Evolutionary conservation across 2,888 invertebrate genomes (phyloP).

Genomic region (Minunthozetes semirufus): DNA sequence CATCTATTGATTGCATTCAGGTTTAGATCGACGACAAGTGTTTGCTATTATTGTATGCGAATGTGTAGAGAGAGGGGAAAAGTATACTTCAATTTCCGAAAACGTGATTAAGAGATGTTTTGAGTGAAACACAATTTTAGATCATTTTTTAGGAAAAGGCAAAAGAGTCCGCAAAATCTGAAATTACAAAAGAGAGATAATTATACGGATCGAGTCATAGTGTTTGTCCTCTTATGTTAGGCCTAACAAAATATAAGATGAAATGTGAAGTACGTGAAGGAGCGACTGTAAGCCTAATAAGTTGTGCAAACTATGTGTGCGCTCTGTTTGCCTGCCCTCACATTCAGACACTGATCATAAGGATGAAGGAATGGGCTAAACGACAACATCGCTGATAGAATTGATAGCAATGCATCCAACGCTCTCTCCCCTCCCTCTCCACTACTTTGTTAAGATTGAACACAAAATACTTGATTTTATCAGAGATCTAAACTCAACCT

Average conservation of each 20-base stretch:
- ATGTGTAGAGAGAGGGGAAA: neutral
- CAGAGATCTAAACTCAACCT: constrained; percentile 12
- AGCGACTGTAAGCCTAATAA: constrained; percentile 25
- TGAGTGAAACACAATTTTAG: neutral
- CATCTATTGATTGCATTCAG: neutral
- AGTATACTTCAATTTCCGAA: constrained; percentile 29
- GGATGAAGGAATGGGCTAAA: constrained; percentile 9
- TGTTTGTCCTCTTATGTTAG: neutral
- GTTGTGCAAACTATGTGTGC: constrained; percentile 22
- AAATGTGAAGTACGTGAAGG: constrained; percentile 20
- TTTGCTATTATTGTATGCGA: constrained; percentile 17
- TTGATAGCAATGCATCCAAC: neutral
- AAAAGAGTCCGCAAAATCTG: constrained; percentile 3
- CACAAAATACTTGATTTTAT: constrained; percentile 10
- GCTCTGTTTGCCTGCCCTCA: constrained; percentile 24
- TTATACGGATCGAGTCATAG: constrained; percentile 7
- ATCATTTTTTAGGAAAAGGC: neutral
- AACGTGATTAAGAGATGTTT: constrained; percentile 29
- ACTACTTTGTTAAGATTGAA: neutral
- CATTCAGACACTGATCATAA: neutral
- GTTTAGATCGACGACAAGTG: constrained; percentile 3
- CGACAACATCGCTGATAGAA: neutral
- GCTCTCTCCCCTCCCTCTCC: neutral
- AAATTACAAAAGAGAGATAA: constrained; percentile 23
- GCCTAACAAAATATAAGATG: constrained; percentile 20